Percentiles rank a stretch among this genome's conserved stretches.
Evolutionary conservation across 30 jellyfish, hydroid and myxozoan genomes (phyloP).

Genomic region (Mastigias papua): DNA sequence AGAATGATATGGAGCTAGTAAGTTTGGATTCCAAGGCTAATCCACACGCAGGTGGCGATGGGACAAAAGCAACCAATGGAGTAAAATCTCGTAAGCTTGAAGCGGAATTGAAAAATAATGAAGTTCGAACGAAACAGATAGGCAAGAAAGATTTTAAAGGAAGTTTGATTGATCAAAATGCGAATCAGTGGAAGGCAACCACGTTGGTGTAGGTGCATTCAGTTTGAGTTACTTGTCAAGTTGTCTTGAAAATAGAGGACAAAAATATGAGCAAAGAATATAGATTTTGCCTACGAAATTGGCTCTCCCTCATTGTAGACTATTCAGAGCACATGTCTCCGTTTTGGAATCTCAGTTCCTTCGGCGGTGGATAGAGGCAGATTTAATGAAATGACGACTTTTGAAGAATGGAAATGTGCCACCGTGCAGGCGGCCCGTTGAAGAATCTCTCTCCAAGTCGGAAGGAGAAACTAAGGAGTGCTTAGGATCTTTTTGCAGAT

Average conservation of each 20-base stretch:
- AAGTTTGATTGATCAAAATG: constrained; percentile 14
- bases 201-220: constrained; percentile 27
- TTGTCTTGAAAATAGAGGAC: background rate
- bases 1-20: background rate
- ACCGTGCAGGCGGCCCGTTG: too few species aligned
- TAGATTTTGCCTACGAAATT: too few species aligned
- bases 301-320: too few species aligned
- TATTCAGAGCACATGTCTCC: too few species aligned
- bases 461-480: too few species aligned
- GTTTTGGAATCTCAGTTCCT: too few species aligned
- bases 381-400: too few species aligned
- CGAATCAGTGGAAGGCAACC: constrained; percentile 58
- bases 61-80: background rate
- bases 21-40: background rate
- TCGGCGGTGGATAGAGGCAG: too few species aligned
- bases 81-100: background rate
- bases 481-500: too few species aligned
- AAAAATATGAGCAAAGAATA: background rate
- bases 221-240: background rate
- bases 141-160: background rate
- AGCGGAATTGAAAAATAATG: background rate
- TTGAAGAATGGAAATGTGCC: too few species aligned
- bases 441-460: too few species aligned
- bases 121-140: background rate
- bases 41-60: background rate